Conservation (phyloP, 2,888 invertebrate genomes). For the Drosophila longiperda region DNA sequence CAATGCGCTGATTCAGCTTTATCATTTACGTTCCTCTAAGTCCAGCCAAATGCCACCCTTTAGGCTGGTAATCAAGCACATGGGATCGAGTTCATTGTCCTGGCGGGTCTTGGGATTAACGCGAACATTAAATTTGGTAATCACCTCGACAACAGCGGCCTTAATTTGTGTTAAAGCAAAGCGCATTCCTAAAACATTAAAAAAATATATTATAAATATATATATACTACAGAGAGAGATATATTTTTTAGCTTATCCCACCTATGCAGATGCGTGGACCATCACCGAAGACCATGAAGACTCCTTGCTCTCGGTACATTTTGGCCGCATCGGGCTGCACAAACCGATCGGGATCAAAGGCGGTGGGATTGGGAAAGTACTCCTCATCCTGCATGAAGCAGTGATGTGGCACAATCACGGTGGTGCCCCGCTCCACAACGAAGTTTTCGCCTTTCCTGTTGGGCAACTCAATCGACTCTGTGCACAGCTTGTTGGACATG, state of each 20-base stretch:
- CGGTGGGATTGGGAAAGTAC: slow-evolving; percentile 68
- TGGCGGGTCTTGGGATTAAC: slow-evolving; percentile 79
- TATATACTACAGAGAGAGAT: not conserved
- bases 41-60: slow-evolving; percentile 82
- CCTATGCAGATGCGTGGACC: slow-evolving; percentile 83
- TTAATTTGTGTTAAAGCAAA: slow-evolving; percentile 83
- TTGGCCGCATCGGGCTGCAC: slow-evolving; percentile 77
- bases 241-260: slow-evolving; percentile 18
- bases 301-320: slow-evolving; percentile 76
- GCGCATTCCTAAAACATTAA: slow-evolving; percentile 74
- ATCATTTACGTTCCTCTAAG: slow-evolving; percentile 59
- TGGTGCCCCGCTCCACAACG: slow-evolving; percentile 62
- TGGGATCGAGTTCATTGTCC: slow-evolving; percentile 77
- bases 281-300: slow-evolving; percentile 81
- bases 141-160: slow-evolving; percentile 78
- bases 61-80: slow-evolving; percentile 61
- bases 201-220: not conserved
- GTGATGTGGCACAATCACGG: slow-evolving; percentile 72
- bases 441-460: slow-evolving; percentile 73
- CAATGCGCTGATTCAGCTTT: too few species aligned
- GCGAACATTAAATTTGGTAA: slow-evolving; percentile 80
- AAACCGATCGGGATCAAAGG: slow-evolving; percentile 82
- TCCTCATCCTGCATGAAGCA: slow-evolving; percentile 77
- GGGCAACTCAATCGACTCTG: slow-evolving; percentile 66
- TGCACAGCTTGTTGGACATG: slow-evolving; percentile 74